phyloP scores from a whole-genome alignment of 2,797 vertebrate genomes.

The Pangasius sanitwongsei region DNA sequence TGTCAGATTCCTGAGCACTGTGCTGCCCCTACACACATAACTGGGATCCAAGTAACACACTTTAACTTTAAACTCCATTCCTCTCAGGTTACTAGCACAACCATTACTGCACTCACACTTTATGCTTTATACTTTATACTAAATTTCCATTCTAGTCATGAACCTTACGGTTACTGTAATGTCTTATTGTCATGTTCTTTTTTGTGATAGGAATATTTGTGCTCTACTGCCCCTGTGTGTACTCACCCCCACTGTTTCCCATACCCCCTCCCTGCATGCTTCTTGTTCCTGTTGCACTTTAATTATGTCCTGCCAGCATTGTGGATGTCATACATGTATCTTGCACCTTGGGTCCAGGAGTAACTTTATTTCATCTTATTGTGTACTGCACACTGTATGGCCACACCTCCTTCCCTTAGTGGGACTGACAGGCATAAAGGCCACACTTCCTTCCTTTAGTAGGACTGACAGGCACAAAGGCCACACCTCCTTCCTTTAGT shows the following conservation, averaged over 20 bases:
- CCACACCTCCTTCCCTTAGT: background rate
- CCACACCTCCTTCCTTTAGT: background rate
- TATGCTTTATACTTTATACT: background rate
- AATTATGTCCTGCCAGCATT: background rate
- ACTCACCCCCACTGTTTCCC: background rate
- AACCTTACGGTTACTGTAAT: background rate
- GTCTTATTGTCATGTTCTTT: background rate
- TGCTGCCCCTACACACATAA: background rate
- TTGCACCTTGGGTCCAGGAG: background rate
- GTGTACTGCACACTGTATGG: background rate
- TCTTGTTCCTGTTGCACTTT: conserved; percentile 9
- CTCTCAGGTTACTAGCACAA: background rate
- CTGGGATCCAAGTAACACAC: background rate
- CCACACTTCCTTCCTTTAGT: background rate
- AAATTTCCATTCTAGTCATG: background rate
- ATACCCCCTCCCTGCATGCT: background rate
- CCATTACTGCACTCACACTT: background rate
- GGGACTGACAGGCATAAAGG: background rate
- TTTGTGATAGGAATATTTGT: background rate
- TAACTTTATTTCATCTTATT: background rate
- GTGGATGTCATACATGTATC: background rate
- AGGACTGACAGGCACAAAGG: background rate
- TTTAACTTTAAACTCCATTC: background rate
- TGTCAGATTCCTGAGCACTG: background rate
- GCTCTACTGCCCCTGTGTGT: background rate